phyloP scores from a whole-genome alignment of 1,140 invertebrate species.

The Bombus superbus region DNA sequence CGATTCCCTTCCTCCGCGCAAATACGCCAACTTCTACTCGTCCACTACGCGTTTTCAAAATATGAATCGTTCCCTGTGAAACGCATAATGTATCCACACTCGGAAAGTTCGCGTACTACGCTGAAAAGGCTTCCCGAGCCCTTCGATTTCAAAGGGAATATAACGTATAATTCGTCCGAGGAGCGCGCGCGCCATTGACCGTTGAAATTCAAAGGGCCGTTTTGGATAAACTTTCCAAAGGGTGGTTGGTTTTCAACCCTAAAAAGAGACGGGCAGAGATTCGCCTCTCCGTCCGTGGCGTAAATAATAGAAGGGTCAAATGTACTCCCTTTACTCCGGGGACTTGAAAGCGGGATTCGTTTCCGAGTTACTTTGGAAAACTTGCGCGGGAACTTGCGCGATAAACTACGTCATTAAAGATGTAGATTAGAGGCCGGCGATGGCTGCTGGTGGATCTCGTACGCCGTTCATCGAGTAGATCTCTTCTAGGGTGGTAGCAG shows the following conservation, averaged over 20 bases:
- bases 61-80: too few species aligned
- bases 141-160: not conserved
- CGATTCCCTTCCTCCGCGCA: too few species aligned
- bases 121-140: too few species aligned
- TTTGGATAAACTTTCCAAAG: not conserved
- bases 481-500: not conserved
- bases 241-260: not conserved
- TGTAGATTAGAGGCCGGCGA: slow-evolving; percentile 69
- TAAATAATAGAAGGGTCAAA: slow-evolving; percentile 18
- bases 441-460: not conserved
- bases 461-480: slow-evolving; percentile 15
- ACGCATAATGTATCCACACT: too few species aligned
- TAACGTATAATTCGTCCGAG: too few species aligned
- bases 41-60: too few species aligned
- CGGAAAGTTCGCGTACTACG: too few species aligned
- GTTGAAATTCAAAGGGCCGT: slow-evolving; percentile 16
- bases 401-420: slow-evolving; percentile 67
- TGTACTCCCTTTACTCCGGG: not conserved
- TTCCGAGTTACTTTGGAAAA: slow-evolving; percentile 21
- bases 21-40: too few species aligned
- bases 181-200: not conserved
- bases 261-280: not conserved
- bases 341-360: not conserved
- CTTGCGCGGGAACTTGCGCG: not conserved
- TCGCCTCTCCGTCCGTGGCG: not conserved